These are phyloP conservation scores for Cylloceria caligata DNA, from an alignment of 2,888 invertebrate genomes.

Conservation along the genomic window DNA sequence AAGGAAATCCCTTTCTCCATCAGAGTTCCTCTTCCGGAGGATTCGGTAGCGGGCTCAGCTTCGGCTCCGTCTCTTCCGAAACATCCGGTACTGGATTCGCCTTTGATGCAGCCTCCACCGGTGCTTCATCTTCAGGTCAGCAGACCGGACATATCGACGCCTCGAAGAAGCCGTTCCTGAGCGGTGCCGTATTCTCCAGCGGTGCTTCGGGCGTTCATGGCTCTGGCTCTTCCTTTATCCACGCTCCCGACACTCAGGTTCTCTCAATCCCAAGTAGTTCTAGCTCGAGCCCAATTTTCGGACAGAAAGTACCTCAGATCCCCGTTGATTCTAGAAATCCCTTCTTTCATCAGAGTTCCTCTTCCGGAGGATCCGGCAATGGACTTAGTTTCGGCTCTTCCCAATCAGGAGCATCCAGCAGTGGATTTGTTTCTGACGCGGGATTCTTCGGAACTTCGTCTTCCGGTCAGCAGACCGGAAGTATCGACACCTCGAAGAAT, in stretches of 20 bases:
- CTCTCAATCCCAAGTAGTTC: neutral
- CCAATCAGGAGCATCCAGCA: neutral
- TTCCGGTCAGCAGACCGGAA: slow-evolving; percentile 27
- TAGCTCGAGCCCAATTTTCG: neutral
- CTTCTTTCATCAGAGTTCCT: too few species aligned
- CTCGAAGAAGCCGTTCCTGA: slow-evolving; percentile 65
- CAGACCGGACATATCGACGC: slow-evolving; percentile 35
- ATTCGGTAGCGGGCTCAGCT: slow-evolving; percentile 33
- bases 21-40: slow-evolving; percentile 9
- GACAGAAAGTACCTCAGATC: slow-evolving; percentile 29
- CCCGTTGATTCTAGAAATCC: too few species aligned
- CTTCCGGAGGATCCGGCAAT: slow-evolving; percentile 19
- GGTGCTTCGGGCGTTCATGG: slow-evolving; percentile 17
- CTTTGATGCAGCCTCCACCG: slow-evolving; percentile 24
- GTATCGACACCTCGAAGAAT: slow-evolving; percentile 58
- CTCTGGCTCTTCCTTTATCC: neutral
- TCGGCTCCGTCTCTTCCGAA: neutral
- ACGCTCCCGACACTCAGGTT: neutral
- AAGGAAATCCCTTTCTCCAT: slow-evolving; percentile 70
- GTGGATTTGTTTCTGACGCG: neutral
- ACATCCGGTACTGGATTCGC: neutral
- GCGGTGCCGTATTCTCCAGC: slow-evolving; percentile 41
- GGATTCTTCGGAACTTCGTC: slow-evolving; percentile 32
- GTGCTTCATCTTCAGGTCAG: slow-evolving; percentile 35
- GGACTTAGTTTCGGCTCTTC: slow-evolving; percentile 14